These are phyloP conservation scores for Oncopodura yosiiana DNA, from an alignment of 1,140 invertebrate species.

Conservation along the genomic window DNA sequence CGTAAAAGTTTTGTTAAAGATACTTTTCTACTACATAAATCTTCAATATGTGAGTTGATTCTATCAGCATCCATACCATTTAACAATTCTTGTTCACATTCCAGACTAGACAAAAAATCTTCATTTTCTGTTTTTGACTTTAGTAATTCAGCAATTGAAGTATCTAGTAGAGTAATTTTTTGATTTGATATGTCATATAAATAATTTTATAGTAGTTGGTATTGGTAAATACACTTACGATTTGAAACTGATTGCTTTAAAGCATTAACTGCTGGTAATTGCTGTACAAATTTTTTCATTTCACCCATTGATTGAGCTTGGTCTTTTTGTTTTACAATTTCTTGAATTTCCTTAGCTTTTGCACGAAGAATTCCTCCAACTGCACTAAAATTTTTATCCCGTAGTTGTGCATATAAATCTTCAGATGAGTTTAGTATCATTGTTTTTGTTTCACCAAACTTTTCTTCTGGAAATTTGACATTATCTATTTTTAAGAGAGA, in stretches of 20 bases:
- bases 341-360: conserved; percentile 68
- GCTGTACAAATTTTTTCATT: conserved; percentile 86
- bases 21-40: conserved; percentile 73
- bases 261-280: conserved; percentile 76
- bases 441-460: conserved; percentile 62
- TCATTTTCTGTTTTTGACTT: conserved; percentile 58
- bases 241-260: conserved; percentile 71
- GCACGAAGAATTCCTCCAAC: conserved; percentile 74
- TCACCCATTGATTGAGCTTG: conserved; percentile 80
- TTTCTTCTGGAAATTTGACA: conserved; percentile 55
- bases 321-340: conserved; percentile 27
- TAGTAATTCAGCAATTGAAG: conserved; percentile 63
- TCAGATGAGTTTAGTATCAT: conserved; percentile 83
- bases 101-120: conserved; percentile 55
- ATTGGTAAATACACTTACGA: conserved; percentile 41
- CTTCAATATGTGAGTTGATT: conserved; percentile 77
- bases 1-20: conserved; percentile 70
- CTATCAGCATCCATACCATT: conserved; percentile 86
- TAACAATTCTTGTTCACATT: conserved; percentile 80
- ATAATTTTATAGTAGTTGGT: neutral
- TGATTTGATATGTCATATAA: neutral
- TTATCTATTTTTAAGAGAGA: conserved; percentile 56
- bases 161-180: conserved; percentile 47
- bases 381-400: conserved; percentile 89
- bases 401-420: conserved; percentile 75